Evolutionary conservation across 2,113 vertebrate genomes (phyloP).

Genomic region (Hippolais icterina): DNA sequence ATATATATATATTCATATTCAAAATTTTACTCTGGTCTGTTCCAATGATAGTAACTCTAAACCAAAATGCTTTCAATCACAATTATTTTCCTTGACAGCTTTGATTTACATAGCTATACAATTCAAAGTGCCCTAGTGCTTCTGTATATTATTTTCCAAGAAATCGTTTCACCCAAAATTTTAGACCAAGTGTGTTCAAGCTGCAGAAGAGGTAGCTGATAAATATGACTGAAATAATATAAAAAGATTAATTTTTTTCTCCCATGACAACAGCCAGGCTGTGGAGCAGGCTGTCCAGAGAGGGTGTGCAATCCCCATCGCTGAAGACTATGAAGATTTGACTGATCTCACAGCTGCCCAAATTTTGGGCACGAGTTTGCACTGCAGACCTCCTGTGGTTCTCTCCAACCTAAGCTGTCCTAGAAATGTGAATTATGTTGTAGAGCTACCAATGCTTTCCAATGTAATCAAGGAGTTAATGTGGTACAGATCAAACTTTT

Average conservation of each 20-base stretch:
- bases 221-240: neutral
- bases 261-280: neutral
- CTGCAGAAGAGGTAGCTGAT: neutral
- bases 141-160: neutral
- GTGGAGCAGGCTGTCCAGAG: neutral
- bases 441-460: neutral
- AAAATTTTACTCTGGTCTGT: neutral
- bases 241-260: neutral
- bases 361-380: neutral
- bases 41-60: neutral
- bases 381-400: neutral
- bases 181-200: neutral
- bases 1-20: neutral
- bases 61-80: neutral
- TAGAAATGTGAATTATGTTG: neutral
- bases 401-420: neutral
- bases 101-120: neutral
- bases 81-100: neutral
- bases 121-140: neutral
- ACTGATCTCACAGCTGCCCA: neutral
- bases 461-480: neutral
- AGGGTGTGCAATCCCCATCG: neutral
- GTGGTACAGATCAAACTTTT: neutral
- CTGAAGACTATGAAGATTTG: accelerated
- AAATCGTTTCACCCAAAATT: neutral